Evolutionary conservation across 2,888 invertebrate species (phyloP), one percentile per base, ranked within the genome.

Genomic region (Ichneumoninae sp.): DNA sequence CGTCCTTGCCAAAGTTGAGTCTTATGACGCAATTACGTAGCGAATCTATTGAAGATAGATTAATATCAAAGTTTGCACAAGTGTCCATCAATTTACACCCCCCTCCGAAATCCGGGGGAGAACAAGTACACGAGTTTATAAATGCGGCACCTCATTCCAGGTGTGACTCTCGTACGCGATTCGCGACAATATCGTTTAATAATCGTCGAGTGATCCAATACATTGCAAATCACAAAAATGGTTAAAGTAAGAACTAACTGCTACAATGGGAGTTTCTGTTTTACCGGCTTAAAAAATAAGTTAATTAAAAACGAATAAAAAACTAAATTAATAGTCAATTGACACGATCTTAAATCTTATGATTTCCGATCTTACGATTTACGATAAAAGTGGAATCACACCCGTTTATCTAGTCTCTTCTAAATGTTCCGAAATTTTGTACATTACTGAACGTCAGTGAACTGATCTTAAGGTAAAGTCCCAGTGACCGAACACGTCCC

Each of bases 41-140:
- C 2, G 26, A 40, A 16, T 40, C 78, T 82, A 73, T 77, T 36
- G 66, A 60, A 50, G 66, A 10, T 44, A 52, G 8, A 78, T 68
- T 78, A 66, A 54, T 54, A 10, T 26, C 22, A 66, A 57, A 71
- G 75, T 77, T 83, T 81, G 73, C 54, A 81, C 81, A 84, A 78
- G 81, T 84, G 84, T 78, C 44, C 36, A 13, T 60, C 30, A 26
- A 60, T 16, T 30, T 1, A 10, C 10, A 10, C 60, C 44, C 60
- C 33, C 19, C 54, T 30, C 5, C 13, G 26, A 57, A 40, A 65
- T 19, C 57, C n/a, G 54, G 50, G 40, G 22, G 68, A 69, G 81
- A 10, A 10, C 78, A 84, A 81, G 70, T 76, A 81, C 50, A 19
- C 40, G 81, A 44, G 47, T 63, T 19, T 33, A 52, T 68, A 30